Conservation (phyloP, 2,888 invertebrate genomes). For the Elysia crispata region DNA sequence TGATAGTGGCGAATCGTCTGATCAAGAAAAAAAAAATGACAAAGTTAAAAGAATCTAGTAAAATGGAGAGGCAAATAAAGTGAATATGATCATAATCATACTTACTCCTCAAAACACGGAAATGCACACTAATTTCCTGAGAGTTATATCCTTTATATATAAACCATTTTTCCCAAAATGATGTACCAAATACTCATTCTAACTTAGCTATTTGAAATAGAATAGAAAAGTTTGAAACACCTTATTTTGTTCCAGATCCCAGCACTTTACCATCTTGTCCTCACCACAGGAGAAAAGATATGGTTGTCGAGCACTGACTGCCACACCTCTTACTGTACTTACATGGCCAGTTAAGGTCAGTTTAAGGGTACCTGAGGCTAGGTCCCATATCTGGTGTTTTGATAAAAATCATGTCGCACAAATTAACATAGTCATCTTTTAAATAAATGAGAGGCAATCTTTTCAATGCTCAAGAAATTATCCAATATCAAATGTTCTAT, state of each 20-base stretch:
- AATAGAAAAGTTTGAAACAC: slow-evolving; percentile 76
- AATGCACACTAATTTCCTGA: not conserved
- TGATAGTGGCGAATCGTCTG: slow-evolving; percentile 98
- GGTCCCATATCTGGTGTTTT: slow-evolving; percentile 90
- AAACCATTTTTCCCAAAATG: not conserved
- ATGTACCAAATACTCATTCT: not conserved
- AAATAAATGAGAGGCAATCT: too few relatives aligned
- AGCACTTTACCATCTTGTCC: slow-evolving; percentile 99
- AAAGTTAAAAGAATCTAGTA: too few relatives aligned
- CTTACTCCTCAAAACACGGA: too few relatives aligned
- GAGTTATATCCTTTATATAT: not conserved
- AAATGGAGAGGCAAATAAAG: too few relatives aligned
- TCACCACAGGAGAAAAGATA: slow-evolving; percentile 99
- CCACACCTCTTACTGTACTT: slow-evolving; percentile 96
- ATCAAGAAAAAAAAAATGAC: slow-evolving; percentile 46
- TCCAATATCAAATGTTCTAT: too few relatives aligned
- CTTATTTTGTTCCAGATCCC: slow-evolving; percentile 99
- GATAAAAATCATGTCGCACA: too few relatives aligned
- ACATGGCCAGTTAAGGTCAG: slow-evolving; percentile 99
- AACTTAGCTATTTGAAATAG: not conserved
- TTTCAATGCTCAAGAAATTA: too few relatives aligned
- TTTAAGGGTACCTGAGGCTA: slow-evolving; percentile 95
- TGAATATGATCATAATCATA: too few relatives aligned
- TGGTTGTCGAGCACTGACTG: slow-evolving; percentile 95
- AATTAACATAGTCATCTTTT: too few relatives aligned